These are phyloP conservation scores for Saxicola maurus DNA, from an alignment of 2,797 vertebrate genomes.

Conservation along the genomic window DNA sequence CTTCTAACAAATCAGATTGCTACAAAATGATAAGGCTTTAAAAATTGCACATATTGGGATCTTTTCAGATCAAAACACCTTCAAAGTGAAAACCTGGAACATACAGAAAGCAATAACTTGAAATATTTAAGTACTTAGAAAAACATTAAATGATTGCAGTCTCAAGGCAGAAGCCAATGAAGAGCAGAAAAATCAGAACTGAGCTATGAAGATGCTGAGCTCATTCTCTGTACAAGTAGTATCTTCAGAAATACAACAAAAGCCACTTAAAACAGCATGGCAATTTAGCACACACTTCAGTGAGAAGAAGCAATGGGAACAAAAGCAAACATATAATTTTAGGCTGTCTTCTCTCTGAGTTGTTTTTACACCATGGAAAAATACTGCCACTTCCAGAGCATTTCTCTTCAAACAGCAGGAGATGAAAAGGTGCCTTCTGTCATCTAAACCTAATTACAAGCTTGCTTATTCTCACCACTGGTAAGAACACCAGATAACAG, in stretches of 20 bases:
- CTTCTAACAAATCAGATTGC: not conserved
- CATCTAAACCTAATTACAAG: not conserved
- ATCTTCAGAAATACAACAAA: not conserved
- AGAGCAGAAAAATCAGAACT: not conserved
- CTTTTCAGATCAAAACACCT: not conserved
- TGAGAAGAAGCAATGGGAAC: not conserved
- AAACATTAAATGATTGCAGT: not conserved
- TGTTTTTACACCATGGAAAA: not conserved
- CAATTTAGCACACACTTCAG: not conserved
- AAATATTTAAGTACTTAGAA: not conserved
- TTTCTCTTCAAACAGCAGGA: not conserved
- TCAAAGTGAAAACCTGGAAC: not conserved
- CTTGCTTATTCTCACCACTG: not conserved
- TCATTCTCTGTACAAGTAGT: not conserved
- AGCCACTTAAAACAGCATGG: not conserved
- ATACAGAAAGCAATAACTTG: not conserved
- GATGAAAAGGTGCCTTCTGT: not conserved
- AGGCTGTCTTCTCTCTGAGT: not conserved
- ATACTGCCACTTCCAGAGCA: not conserved
- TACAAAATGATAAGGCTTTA: not conserved
- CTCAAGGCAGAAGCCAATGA: not conserved
- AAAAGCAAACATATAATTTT: not conserved
- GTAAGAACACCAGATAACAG: not conserved
- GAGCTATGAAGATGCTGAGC: not conserved
- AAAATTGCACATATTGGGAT: not conserved